phyloP scores from a whole-genome alignment of 2,888 invertebrate genomes.

The Coleophora flavipennella region DNA sequence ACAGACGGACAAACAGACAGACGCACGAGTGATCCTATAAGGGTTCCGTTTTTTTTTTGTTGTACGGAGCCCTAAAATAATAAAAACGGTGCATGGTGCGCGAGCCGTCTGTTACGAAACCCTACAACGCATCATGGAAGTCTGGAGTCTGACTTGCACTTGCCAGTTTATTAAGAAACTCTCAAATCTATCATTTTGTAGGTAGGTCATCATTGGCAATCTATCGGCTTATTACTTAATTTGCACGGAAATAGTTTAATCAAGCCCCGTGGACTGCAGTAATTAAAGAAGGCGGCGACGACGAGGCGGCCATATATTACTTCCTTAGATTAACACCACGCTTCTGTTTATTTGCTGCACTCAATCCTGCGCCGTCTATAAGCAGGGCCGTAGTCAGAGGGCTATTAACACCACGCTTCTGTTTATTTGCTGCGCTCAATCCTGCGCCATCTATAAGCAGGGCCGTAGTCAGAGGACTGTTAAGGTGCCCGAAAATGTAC shows the following conservation, averaged over 20 bases:
- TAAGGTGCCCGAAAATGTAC: no score
- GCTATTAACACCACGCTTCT: constrained; percentile 30
- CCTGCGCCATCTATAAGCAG: constrained; percentile 29
- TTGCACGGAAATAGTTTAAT: constrained; percentile 48
- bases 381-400: constrained; percentile 9
- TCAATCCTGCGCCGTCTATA: constrained; percentile 33
- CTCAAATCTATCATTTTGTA: no score
- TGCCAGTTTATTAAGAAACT: no score
- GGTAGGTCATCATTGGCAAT: no score
- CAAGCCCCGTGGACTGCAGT: constrained; percentile 41
- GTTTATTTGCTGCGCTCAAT: constrained; percentile 50
- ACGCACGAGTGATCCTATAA: no score
- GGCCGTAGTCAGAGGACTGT: neutral
- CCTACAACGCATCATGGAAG: no score
- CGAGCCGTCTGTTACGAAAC: no score
- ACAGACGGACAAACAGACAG: no score
- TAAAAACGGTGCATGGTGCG: no score
- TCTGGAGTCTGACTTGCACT: no score
- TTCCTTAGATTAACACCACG: constrained; percentile 48
- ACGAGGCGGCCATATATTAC: constrained; percentile 38
- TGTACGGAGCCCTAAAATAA: no score
- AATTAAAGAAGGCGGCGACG: constrained; percentile 45
- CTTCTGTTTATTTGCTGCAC: constrained; percentile 52
- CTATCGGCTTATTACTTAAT: constrained; percentile 19
- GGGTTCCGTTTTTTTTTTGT: no score